A percentile compares a stretch with the other conserved stretches of the same genome.
Conservation (phyloP, 2,888 invertebrate genomes). For the Chirona hameri region DNA sequence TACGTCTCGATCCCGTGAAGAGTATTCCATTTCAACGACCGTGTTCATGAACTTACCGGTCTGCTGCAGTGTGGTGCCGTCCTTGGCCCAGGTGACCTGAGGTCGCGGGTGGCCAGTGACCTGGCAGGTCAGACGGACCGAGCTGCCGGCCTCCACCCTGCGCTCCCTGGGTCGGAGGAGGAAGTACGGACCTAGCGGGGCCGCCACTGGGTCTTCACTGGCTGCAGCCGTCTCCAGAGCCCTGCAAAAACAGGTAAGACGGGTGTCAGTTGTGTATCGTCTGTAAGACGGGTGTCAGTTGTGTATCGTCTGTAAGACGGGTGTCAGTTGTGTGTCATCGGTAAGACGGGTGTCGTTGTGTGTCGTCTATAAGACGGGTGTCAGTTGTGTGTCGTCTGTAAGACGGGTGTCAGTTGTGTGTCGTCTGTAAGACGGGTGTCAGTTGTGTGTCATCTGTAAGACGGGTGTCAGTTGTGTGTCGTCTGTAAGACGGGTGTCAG, state of each 20-base stretch:
- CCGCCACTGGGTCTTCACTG: constrained; percentile 51
- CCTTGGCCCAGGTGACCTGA: constrained; percentile 76
- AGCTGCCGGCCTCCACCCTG: constrained; percentile 76
- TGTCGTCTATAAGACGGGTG: too few relatives aligned
- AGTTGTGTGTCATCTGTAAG: too few relatives aligned
- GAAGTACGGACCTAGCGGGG: constrained; percentile 63
- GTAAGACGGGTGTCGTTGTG: neutral
- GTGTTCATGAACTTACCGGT: constrained; percentile 52
- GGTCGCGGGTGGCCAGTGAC: constrained; percentile 72
- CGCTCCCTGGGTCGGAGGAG: constrained; percentile 79
- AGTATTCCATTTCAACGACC: too few relatives aligned
- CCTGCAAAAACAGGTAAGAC: neutral
- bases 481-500: too few relatives aligned
- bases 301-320: neutral
- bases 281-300: neutral
- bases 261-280: neutral
- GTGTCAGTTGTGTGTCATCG: neutral
- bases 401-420: too few relatives aligned
- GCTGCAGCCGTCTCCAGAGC: neutral
- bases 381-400: too few relatives aligned
- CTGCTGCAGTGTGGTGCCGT: constrained; percentile 60
- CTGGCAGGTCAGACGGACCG: constrained; percentile 80
- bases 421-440: too few relatives aligned
- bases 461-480: too few relatives aligned
- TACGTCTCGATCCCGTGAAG: too few relatives aligned